Base-by-base conservation (phyloP, 2,888 invertebrate species). In the Acanthococcus lagerstroemiae region DNA sequence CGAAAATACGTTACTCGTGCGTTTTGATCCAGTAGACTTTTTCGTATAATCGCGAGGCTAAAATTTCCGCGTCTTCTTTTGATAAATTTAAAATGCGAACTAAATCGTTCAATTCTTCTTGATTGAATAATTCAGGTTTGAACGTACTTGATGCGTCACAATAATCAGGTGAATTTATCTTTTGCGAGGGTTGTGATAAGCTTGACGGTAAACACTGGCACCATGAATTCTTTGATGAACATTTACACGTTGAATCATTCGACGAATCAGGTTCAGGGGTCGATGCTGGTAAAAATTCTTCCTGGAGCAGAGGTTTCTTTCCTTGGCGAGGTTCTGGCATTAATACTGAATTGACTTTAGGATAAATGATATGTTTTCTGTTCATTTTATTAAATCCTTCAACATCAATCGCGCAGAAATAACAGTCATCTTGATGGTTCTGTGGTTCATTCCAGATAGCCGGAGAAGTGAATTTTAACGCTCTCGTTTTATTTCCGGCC, bases 91-190 rank as follows among this genome's bases (percentile, higher is more conserved):
- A 52, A 12, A 26, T 30, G 15, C 67, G 37, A 9, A 60, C 46
- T n/a, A 67, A 37, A 48, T 67, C 61, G 44, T 46, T 67, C 22
- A 67, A 26, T 58, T 58, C 58, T 30, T 30, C 37, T 30, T 6
- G 15, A 30, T 30, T 15, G 37, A 30, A 30, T 30, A 15, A 30
- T 30, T 30, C 37, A 30, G 37, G 37, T 30, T 30, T 30, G n/a
- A n/a, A n/a, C 7, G 6, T 15, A 30, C 15, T 30, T 30, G 37
- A 30, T 15, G 6, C 37, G 37, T 30, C 37, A 30, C 37, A 30
- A 15, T 30, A 30, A 30, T 30, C 37, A 6, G 15, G 15, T 30
- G 37, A 30, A 9, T 30, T 30, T 30, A 30, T 30, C 6, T 30
- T 30, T 30, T 30, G 37, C 15, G 37, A 30, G 37, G 15, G 6